Evolutionary conservation across 2,797 vertebrate species (phyloP), one percentile per base, ranked within the genome.

Genomic region (Linurgus olivaceus): DNA sequence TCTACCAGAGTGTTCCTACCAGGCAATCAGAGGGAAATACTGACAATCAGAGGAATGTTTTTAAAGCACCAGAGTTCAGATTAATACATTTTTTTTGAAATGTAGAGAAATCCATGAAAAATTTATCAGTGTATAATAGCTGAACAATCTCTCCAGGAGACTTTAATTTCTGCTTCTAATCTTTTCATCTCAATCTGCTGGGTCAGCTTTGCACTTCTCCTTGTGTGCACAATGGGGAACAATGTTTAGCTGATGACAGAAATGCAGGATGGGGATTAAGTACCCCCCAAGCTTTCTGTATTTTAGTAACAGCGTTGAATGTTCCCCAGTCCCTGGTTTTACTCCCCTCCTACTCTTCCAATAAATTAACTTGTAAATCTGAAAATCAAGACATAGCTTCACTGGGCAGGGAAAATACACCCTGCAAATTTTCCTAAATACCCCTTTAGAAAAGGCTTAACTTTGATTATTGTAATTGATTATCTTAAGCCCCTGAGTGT

Each of bases 141-240:
- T 68, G 86, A 96, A 80, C 78, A 93, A 45, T 93, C 84, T 96
- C 84, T 95, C 89, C 78, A 93, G 94, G 88, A 96, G 61, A 94
- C 88, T 92, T 95, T 96, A 89, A 96, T 96, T 97, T 95, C 87
- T 95, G 51, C 85, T 96, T 95, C 62, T 91, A 91, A 96, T 96
- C 87, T 93, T 94, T 95, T 93, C 91, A 93, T 94, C 78, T 86
- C 91, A 38, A 91, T 95, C 92, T 95, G 82, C 94, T 96, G 89
- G 91, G 81, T 96, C 94, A 97, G 94, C 91, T 96, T 96, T 96
- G 84, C 89, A 24, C 61, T 91, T 70, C 91, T 93, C 76, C 91
- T 92, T 90, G 89, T 91, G 95, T 91, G 89, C 94, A 90, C 78
- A 70, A 81, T 84, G 79, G 91, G 85, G 82, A 95, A 74, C 68